These are phyloP conservation scores for Pandemis cinnamomeana DNA, from an alignment of 2,888 invertebrate genomes.

Conservation along the genomic window DNA sequence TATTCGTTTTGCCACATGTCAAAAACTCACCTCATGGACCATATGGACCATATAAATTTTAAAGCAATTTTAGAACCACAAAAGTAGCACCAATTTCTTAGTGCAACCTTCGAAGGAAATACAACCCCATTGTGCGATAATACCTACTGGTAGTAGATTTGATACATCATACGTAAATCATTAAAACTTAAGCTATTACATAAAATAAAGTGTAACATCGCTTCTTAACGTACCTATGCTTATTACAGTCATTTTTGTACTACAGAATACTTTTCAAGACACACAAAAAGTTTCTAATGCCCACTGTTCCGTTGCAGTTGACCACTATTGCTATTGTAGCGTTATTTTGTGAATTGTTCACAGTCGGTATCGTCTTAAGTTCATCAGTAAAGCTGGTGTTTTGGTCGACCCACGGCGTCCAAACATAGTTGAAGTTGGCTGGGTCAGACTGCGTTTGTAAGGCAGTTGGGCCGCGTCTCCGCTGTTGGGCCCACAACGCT, in stretches of 20 bases:
- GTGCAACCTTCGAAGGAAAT: no score
- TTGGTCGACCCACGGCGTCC: conserved; percentile 86
- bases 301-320: conserved; percentile 64
- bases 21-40: no score
- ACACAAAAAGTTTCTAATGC: conserved; percentile 73
- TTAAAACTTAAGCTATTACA: not conserved
- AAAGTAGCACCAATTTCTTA: no score
- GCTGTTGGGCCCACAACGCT: conserved; percentile 76
- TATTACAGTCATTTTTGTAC: conserved; percentile 10
- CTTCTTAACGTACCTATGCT: not conserved
- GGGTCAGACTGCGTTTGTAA: conserved; percentile 87
- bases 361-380: conserved; percentile 14
- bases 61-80: no score
- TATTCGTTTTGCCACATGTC: no score
- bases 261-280: conserved; percentile 70
- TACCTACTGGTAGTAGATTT: not conserved
- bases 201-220: not conserved
- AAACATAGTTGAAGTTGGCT: conserved; percentile 87
- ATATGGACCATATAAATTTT: no score
- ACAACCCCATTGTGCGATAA: not conserved
- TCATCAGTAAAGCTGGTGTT: conserved; percentile 18
- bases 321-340: conserved; percentile 54
- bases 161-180: conserved; percentile 4
- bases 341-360: conserved; percentile 46
- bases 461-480: conserved; percentile 71